Percentiles rank a stretch among this genome's conserved stretches.
These are phyloP conservation scores for Ladona fulva DNA, from an alignment of 1,140 invertebrate species.

Conservation along the genomic window DNA sequence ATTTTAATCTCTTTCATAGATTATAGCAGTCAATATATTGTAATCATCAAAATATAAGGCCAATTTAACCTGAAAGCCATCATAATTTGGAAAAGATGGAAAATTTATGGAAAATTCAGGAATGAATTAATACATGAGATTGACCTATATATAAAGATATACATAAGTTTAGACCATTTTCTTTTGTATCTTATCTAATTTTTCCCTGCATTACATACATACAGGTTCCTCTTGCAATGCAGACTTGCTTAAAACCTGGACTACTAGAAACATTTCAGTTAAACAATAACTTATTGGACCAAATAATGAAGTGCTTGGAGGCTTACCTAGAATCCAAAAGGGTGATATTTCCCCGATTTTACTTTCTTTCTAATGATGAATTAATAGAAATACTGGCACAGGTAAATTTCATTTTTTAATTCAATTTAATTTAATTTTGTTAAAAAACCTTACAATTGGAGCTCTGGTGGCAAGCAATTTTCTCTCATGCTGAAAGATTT, in stretches of 20 bases:
- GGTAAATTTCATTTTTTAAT: conserved; percentile 32
- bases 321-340: conserved; percentile 80
- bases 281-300: conserved; percentile 67
- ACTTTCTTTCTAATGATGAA: conserved; percentile 91
- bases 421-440: not conserved
- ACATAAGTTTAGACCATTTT: not conserved
- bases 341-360: conserved; percentile 83
- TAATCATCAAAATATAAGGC: too few species aligned
- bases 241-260: conserved; percentile 51
- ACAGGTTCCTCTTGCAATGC: conserved; percentile 59
- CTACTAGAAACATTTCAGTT: conserved; percentile 60
- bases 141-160: too few species aligned
- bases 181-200: not conserved
- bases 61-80: too few species aligned
- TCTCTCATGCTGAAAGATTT: not conserved
- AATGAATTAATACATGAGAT: too few species aligned
- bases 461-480: not conserved
- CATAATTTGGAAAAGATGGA: too few species aligned
- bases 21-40: too few species aligned
- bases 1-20: too few species aligned
- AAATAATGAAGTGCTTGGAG: conserved; percentile 72
- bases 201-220: not conserved
- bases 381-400: conserved; percentile 85
- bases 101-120: too few species aligned
- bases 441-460: not conserved